Evolutionary conservation across 2,113 vertebrate genomes (phyloP).

Genomic region (Epinephelus fuscoguttatus): DNA sequence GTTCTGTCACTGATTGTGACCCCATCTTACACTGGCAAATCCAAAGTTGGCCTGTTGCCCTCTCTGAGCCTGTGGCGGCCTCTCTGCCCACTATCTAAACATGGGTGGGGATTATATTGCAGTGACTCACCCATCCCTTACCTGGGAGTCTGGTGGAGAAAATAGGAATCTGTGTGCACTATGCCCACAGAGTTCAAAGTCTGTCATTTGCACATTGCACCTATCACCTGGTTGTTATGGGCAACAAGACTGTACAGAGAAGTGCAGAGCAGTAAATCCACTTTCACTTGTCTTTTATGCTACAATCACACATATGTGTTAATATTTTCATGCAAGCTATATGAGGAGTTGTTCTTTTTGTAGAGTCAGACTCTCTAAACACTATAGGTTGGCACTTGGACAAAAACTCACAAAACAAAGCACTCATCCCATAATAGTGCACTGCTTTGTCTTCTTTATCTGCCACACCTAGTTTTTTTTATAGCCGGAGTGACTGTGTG

Average conservation of each 20-base stretch:
- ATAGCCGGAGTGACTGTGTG: conserved; percentile 47
- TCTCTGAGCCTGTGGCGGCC: not conserved
- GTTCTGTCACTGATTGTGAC: not conserved
- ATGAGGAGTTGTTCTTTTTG: not conserved
- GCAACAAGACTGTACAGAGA: conserved; percentile 24
- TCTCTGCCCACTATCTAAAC: conserved; percentile 62
- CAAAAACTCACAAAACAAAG: conserved; percentile 41
- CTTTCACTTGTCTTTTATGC: conserved; percentile 26
- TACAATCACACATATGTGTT: not conserved
- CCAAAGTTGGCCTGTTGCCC: not conserved
- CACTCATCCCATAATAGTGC: not conserved
- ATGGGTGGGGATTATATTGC: conserved; percentile 55
- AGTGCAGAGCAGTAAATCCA: conserved; percentile 23
- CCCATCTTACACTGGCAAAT: not conserved
- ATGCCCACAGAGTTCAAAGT: conserved; percentile 64
- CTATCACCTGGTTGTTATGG: conserved; percentile 59
- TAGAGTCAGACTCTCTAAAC: not conserved
- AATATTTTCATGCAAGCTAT: not conserved
- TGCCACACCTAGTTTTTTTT: conserved; percentile 77
- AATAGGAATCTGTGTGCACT: conserved; percentile 25
- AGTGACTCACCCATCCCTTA: conserved; percentile 23
- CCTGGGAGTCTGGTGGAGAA: not conserved
- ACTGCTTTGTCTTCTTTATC: conserved; percentile 62
- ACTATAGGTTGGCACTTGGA: not conserved
- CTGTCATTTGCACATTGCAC: conserved; percentile 58